Conservation (phyloP, 2,888 invertebrate species). For the Melolontha melolontha region DNA sequence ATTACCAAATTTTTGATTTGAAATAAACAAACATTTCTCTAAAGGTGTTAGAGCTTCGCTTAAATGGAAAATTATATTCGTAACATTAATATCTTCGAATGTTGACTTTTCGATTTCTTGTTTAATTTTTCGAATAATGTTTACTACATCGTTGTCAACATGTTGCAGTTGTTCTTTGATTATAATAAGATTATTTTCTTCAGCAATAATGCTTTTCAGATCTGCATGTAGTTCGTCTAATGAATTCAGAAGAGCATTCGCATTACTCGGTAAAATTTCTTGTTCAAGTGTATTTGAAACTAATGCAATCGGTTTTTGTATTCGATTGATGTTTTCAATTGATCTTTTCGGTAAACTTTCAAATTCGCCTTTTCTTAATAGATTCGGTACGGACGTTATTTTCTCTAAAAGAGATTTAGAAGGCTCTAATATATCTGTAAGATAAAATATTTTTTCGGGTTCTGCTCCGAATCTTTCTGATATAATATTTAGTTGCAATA, state of each 20-base stretch:
- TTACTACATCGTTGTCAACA: conserved; percentile 1
- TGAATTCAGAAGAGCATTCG: neutral
- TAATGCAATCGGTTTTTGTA: conserved; percentile 48
- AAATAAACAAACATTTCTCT: conserved; percentile 36
- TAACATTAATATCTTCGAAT: conserved; percentile 14
- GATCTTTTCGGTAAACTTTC: conserved; percentile 47
- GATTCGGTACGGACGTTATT: conserved; percentile 57
- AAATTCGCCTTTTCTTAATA: conserved; percentile 49
- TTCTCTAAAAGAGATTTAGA: conserved; percentile 61
- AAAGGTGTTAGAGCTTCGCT: conserved; percentile 44
- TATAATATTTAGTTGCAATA: conserved; percentile 46
- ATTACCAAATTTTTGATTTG: conserved; percentile 14
- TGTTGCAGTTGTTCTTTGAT: conserved; percentile 25
- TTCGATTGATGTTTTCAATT: conserved; percentile 43
- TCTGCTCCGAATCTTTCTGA: conserved; percentile 41
- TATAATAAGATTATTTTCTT: conserved; percentile 5
- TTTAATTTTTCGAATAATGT: conserved; percentile 1
- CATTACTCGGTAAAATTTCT: neutral
- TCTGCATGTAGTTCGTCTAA: conserved; percentile 13
- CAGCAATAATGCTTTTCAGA: neutral
- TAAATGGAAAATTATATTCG: conserved; percentile 45
- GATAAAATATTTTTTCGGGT: conserved; percentile 54
- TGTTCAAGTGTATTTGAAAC: conserved; percentile 46
- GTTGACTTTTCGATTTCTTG: conserved; percentile 4
- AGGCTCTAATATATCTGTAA: conserved; percentile 58